phyloP scores from a whole-genome alignment of 2,797 vertebrate species.

The Selene dorsalis region DNA sequence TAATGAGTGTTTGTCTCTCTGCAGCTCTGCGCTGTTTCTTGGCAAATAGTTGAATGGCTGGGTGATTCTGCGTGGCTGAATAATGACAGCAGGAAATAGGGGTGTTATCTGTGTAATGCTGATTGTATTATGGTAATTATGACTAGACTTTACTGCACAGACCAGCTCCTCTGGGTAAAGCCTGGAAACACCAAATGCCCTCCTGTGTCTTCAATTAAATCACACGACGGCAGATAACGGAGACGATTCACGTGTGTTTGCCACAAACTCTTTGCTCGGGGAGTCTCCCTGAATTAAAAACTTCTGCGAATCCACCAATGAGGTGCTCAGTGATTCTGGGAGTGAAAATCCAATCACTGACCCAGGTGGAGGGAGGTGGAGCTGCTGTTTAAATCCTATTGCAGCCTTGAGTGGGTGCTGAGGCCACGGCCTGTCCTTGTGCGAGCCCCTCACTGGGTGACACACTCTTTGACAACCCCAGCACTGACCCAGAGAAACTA shows the following conservation, averaged over 20 bases:
- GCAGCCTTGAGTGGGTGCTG: slow-evolving; percentile 67
- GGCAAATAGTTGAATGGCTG: slow-evolving; percentile 73
- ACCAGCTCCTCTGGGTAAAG: slow-evolving; percentile 56
- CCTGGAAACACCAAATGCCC: slow-evolving; percentile 44
- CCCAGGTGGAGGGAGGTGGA: slow-evolving; percentile 39
- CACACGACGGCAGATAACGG: slow-evolving; percentile 43
- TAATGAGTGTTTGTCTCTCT: slow-evolving; percentile 80
- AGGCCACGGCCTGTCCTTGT: slow-evolving; percentile 79
- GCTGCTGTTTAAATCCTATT: slow-evolving; percentile 79
- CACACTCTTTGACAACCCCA: slow-evolving; percentile 67
- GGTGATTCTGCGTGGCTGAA: slow-evolving; percentile 66
- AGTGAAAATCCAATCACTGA: slow-evolving; percentile 76
- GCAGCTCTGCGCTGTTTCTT: slow-evolving; percentile 51
- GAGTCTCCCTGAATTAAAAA: slow-evolving; percentile 43
- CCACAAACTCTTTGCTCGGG: slow-evolving; percentile 32
- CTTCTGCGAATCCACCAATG: slow-evolving; percentile 59
- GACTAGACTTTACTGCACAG: slow-evolving; percentile 60
- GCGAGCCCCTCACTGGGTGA: slow-evolving; percentile 62
- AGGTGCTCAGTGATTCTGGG: slow-evolving; percentile 50
- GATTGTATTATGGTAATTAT: slow-evolving; percentile 76
- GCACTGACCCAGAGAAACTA: slow-evolving; percentile 77
- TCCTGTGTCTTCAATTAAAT: slow-evolving; percentile 61
- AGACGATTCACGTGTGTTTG: slow-evolving; percentile 14
- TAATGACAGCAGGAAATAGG: slow-evolving; percentile 69
- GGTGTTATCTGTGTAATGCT: slow-evolving; percentile 72